Percentiles rank a stretch among this genome's conserved stretches.
phyloP scores from a whole-genome alignment of 2,797 vertebrate species.

The Meda fulgida region DNA sequence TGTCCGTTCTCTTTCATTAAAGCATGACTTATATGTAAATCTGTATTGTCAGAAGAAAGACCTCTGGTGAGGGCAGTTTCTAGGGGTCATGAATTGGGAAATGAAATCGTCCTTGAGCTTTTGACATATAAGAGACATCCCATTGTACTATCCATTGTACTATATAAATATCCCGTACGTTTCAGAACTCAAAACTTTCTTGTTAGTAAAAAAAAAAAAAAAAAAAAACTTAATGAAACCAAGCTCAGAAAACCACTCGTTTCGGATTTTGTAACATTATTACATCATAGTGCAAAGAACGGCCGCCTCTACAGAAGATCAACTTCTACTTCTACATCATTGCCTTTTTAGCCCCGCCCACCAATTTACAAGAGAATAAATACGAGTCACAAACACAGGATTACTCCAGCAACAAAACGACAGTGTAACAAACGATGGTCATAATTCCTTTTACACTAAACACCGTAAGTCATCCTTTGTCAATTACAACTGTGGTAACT shows the following conservation, averaged over 20 bases:
- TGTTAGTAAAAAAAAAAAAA: too few species aligned
- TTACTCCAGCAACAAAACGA: background rate
- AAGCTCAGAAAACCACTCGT: too few species aligned
- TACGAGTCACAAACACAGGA: background rate
- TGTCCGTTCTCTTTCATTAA: background rate
- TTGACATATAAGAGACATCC: too few species aligned
- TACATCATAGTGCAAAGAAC: background rate
- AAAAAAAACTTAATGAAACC: too few species aligned
- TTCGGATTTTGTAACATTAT: background rate
- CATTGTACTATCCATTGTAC: too few species aligned
- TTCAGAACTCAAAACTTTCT: background rate
- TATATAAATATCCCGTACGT: too few species aligned
- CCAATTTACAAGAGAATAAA: background rate
- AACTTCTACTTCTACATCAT: background rate
- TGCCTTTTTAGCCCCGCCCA: background rate
- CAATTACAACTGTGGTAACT: too few species aligned
- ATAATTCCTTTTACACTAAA: too few species aligned
- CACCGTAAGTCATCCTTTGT: too few species aligned
- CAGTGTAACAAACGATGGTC: too few species aligned
- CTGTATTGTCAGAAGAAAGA: background rate
- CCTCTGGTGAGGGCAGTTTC: background rate
- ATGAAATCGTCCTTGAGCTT: too few species aligned
- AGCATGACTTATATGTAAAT: background rate
- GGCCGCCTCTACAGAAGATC: background rate
- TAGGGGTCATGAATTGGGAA: too few species aligned